Base-by-base conservation (phyloP, 2,113 vertebrate species). In the Terrapene triunguis region DNA sequence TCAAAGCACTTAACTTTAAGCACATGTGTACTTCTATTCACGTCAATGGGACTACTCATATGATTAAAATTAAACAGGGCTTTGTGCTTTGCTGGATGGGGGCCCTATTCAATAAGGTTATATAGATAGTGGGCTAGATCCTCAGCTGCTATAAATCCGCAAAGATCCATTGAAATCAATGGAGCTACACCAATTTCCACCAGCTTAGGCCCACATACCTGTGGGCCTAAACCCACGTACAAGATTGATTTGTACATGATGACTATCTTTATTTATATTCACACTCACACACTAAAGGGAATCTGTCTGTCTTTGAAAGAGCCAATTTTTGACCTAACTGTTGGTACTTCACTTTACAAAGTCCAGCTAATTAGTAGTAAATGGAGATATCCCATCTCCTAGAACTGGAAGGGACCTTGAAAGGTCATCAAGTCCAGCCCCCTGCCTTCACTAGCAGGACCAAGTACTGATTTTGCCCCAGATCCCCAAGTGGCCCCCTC, bases 111-210 rank as follows among this genome's bases (percentile, higher is more conserved):
- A 62, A 47, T 25, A 47, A 27, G 21, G 27, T 44, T 51, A 38
- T 29, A 0, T 25, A 0, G 10, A 65, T 11, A 11, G 0, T 0
- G 72, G 32, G 10, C 17, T 88, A 44, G 8, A 8, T 59, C 35
- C 44, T 42, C 51, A 38, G 8, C 55, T 24, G 22, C 44, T 51
- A 29, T 78, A 72, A 85, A 82, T n/a, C 82, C 80, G 21, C 51
- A 85, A 25, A 80, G 69, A 82, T 29, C n/a, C 65, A 22, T 32
- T 42, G 44, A 79, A 38, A 48, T n/a, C 0, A 1, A 21, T 79
- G n/a, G 50, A 42, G 10, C 35, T 59, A 44, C 22, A 22, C 42
- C 44, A 72, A 1, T 54, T 83, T 48, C 59, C 19, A 38, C 59
- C 0, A 0, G 65, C 1, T 1, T n/a, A 10, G 78, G 42, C 27